Evolutionary conservation across 2,113 vertebrate species (phyloP).

Genomic region (mouse (Mus musculus)): GRCm39 chr2:41509501-41510000

Average conservation of each 20-base stretch:
- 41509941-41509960: not conserved
- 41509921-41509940: not conserved
- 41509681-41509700: not conserved
- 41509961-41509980: not conserved
- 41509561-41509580: not conserved
- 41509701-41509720: not conserved
- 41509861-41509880: not conserved
- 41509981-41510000: not conserved
- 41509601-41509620: not conserved
- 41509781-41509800: not conserved
- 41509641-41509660: not conserved
- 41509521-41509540: no score
- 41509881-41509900: not conserved
- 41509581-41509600: not conserved
- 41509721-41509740: not conserved
- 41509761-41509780: accelerated
- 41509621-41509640: not conserved
- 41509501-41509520: no score
- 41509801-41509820: not conserved
- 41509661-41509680: not conserved
- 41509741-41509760: not conserved
- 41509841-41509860: not conserved
- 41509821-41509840: not conserved
- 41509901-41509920: not conserved
- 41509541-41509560: not conserved